Percentiles rank a stretch among this genome's conserved stretches.
phyloP scores from a whole-genome alignment of 37 sponge, comb jelly and placozoan species.

The Chondrilla cf. caribensis region DNA sequence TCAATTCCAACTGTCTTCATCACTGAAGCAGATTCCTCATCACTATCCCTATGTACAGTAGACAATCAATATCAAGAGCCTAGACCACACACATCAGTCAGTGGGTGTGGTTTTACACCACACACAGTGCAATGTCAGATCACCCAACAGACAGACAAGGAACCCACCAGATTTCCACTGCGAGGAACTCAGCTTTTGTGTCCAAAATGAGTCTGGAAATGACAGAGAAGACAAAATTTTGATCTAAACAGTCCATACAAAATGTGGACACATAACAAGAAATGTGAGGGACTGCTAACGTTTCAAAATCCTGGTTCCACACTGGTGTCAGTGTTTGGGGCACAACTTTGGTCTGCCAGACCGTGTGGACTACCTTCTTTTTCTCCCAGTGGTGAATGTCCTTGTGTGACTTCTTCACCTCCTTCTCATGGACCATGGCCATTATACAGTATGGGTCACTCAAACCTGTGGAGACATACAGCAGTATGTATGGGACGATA shows the following conservation, averaged over 20 bases:
- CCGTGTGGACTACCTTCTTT: background rate
- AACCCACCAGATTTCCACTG: slow-evolving; percentile 21
- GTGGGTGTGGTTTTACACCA: background rate
- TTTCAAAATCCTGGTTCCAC: background rate
- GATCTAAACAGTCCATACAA: too few relatives aligned
- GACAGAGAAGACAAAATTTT: background rate
- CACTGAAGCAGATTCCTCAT: background rate
- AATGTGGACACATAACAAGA: too few relatives aligned
- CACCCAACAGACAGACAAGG: too few relatives aligned
- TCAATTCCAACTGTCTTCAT: background rate
- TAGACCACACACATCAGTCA: too few relatives aligned
- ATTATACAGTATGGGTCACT: slow-evolving; percentile 20
- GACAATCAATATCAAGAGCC: background rate
- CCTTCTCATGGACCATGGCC: background rate
- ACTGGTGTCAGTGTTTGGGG: background rate
- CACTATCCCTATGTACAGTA: background rate
- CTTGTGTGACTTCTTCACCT: slow-evolving; percentile 1
- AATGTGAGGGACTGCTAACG: background rate
- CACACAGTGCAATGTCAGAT: too few relatives aligned
- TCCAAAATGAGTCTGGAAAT: background rate
- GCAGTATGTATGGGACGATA: background rate
- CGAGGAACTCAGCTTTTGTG: background rate
- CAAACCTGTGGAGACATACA: background rate
- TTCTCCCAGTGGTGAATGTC: slow-evolving; percentile 4
- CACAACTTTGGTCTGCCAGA: background rate